These are phyloP conservation scores for Halcyon smyrnensis DNA, from an alignment of 2,797 vertebrate genomes.

Conservation along the genomic window DNA sequence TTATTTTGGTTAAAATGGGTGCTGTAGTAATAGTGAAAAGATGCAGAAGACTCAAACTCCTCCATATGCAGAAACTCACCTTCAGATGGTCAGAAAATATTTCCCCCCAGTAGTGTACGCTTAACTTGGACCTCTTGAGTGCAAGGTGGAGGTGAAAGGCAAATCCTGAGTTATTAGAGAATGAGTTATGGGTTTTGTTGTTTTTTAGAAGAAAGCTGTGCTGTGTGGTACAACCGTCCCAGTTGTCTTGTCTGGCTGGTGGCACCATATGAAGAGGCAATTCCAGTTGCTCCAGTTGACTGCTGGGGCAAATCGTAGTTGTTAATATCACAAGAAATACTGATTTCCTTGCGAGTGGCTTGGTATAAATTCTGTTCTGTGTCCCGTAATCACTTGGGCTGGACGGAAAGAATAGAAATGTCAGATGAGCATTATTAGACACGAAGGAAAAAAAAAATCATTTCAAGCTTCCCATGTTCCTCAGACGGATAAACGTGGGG, in stretches of 20 bases:
- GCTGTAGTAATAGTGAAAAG: background rate
- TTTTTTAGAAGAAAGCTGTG: background rate
- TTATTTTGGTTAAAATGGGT: background rate
- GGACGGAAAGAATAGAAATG: background rate
- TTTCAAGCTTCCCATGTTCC: background rate
- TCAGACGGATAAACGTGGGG: background rate
- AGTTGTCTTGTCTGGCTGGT: background rate
- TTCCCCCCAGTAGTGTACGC: background rate
- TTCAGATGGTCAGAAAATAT: background rate
- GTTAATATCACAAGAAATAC: background rate
- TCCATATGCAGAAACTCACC: background rate
- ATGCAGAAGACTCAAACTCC: background rate
- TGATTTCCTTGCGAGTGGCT: background rate
- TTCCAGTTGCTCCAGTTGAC: background rate
- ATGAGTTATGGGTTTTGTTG: background rate
- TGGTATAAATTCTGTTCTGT: background rate
- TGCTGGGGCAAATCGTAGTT: background rate
- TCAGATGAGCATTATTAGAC: background rate
- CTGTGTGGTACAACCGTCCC: rapidly evolving
- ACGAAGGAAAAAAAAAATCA: no score
- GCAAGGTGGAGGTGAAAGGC: background rate
- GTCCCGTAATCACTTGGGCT: background rate
- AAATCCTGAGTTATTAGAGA: no score
- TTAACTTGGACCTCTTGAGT: background rate
- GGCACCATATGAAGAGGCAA: background rate